Evolutionary conservation across 2,797 vertebrate genomes (phyloP), one percentile per base, ranked within the genome.

Genomic region (Myripristis jacobus): DNA sequence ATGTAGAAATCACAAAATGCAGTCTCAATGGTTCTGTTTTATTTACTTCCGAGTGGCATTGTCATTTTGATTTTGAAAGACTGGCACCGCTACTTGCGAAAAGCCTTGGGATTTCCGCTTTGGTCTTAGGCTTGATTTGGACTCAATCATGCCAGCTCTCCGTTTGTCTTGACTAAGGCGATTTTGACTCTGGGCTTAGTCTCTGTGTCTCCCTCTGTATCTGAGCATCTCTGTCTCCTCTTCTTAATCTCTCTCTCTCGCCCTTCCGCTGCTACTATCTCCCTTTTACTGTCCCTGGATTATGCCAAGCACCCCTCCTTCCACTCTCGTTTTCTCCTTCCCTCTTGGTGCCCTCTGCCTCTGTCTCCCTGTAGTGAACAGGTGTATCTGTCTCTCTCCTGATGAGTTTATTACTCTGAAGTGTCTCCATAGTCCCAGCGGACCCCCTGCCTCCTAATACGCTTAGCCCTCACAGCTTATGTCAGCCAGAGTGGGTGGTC

Each of bases 351-450:
- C 84, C 88, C 88, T 89, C 82, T 83, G 75, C 77, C 81, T 84
- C 85, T 56, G 79, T 89, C 84, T 84, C 83, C 87, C 85, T 73
- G 79, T 83, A 83, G 86, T 44, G 87, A 92, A 91, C 92, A 92
- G 90, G 91, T 93, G 88, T 92, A 91, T 86, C 87, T 85, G 88
- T 92, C 90, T 85, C 79, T 85, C 82, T 86, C 88, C 87, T 91
- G 90, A 91, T 91, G 91, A 86, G 89, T 92, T 92, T 91, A 92
- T 93, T 92, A 92, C 90, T 89, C 88, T 88, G 88, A 91, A 88
- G 91, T 87, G 88, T 88, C 86, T 86, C 85, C 72, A 70, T 78
- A 63, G 80, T 88, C 89, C 88, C 91, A 3, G 44, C 29, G 82
- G 89, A 90, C 84, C 89, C 89, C 87, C 89, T 75, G 83, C 87